Evolutionary conservation across 2,113 vertebrate species (phyloP).

Genomic region (Sphyrna mokarran): DNA sequence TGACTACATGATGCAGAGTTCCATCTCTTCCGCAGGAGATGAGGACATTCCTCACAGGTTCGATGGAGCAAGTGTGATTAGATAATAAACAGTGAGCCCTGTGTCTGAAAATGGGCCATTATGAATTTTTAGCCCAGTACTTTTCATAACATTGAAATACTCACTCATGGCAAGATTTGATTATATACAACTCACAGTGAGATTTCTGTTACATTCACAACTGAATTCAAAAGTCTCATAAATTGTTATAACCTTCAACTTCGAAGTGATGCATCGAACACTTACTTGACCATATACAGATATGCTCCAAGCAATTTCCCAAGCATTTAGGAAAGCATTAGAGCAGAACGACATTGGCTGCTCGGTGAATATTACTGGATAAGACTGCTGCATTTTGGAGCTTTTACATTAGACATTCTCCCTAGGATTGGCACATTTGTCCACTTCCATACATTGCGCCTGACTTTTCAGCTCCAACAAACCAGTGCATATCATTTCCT

Average conservation of each 20-base stretch:
- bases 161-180: not conserved
- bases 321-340: conserved; percentile 13
- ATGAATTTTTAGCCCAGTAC: not conserved
- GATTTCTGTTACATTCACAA: not conserved
- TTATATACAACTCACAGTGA: not conserved
- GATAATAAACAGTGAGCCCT: not conserved
- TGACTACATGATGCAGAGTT: no score
- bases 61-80: no score
- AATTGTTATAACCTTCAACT: not conserved
- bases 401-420: not conserved
- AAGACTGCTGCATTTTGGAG: not conserved
- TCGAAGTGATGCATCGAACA: not conserved
- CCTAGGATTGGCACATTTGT: not conserved
- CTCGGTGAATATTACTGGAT: not conserved
- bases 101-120: not conserved
- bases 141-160: not conserved
- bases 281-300: not conserved
- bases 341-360: not conserved
- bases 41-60: no score
- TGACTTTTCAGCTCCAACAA: not conserved
- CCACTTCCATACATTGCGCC: not conserved
- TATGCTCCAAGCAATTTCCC: not conserved
- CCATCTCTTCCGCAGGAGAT: no score
- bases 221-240: not conserved
- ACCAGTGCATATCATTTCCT: not conserved